A percentile compares a stretch with the other conserved stretches of the same genome.
phyloP scores from a whole-genome alignment of 2,113 vertebrate species.

The Addax nasomaculatus region DNA sequence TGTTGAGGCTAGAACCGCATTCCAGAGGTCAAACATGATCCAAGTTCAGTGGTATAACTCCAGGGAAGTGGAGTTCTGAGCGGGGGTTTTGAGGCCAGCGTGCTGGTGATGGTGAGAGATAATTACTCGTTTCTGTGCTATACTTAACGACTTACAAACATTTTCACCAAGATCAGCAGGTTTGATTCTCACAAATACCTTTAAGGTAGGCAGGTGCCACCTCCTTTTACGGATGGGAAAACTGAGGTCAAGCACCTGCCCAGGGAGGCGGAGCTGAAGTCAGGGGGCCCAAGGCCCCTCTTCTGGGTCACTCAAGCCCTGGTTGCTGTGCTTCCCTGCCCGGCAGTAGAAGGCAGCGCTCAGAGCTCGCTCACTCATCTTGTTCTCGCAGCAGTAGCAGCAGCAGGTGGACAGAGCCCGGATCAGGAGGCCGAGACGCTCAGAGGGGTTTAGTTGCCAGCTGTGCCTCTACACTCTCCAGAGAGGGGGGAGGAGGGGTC shows the following conservation, averaged over 20 bases:
- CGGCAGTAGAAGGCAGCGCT: background rate
- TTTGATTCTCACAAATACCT: background rate
- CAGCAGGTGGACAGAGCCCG: constrained; percentile 15
- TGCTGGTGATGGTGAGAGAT: background rate
- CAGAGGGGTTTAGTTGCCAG: background rate
- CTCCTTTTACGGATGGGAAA: background rate
- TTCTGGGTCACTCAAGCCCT: background rate
- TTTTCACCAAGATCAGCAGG: background rate
- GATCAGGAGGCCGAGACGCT: background rate
- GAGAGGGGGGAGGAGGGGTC: background rate
- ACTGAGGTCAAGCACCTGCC: background rate
- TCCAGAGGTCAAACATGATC: background rate
- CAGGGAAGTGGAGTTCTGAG: background rate
- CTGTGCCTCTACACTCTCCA: background rate
- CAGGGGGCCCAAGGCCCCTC: background rate
- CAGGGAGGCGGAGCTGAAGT: background rate
- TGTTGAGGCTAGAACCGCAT: background rate
- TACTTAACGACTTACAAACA: background rate
- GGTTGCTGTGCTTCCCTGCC: background rate
- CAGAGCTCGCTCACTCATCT: fast-evolving
- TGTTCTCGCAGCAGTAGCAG: background rate
- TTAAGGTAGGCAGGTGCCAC: background rate
- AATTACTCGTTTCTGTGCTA: background rate
- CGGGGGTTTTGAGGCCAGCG: background rate
- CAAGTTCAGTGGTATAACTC: background rate